These are phyloP conservation scores for Eilema depressum DNA, from an alignment of 2,888 invertebrate genomes.

Conservation along the genomic window DNA sequence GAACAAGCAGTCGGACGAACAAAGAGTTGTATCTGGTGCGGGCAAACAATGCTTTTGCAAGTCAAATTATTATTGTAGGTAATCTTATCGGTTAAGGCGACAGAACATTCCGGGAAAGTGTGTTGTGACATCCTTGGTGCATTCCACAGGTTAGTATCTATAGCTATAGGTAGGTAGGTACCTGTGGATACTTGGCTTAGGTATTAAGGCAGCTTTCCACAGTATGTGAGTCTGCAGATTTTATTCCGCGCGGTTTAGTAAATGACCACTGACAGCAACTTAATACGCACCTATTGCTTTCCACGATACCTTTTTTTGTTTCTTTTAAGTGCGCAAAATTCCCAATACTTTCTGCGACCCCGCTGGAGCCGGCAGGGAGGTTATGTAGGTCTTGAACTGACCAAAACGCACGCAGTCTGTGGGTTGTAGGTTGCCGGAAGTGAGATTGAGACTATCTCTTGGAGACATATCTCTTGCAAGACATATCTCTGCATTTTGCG, in stretches of 20 bases:
- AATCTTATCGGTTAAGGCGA: constrained; percentile 41
- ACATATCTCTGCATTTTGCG: no score
- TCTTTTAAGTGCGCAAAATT: no score
- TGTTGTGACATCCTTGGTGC: constrained; percentile 2
- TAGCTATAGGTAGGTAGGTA: no score
- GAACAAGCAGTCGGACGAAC: constrained; percentile 34
- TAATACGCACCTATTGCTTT: background rate
- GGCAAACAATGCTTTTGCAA: constrained; percentile 35
- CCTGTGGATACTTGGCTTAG: background rate
- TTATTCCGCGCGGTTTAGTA: background rate
- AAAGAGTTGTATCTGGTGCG: constrained; percentile 43
- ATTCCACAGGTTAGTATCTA: constrained; percentile 1
- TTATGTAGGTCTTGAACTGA: no score
- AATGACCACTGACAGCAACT: background rate
- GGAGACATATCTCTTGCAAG: no score
- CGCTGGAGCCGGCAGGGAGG: no score
- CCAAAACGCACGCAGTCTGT: no score
- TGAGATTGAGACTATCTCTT: no score
- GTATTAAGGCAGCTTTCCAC: background rate
- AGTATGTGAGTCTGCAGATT: background rate
- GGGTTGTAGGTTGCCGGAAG: no score
- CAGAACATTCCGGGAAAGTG: constrained; percentile 7
- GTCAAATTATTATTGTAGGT: constrained; percentile 25
- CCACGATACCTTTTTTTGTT: background rate
- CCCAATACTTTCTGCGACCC: no score